These are phyloP conservation scores for Holothuria leucospilota DNA, from an alignment of 53 echinoderm and acorn worm genomes.

Conservation along the genomic window DNA sequence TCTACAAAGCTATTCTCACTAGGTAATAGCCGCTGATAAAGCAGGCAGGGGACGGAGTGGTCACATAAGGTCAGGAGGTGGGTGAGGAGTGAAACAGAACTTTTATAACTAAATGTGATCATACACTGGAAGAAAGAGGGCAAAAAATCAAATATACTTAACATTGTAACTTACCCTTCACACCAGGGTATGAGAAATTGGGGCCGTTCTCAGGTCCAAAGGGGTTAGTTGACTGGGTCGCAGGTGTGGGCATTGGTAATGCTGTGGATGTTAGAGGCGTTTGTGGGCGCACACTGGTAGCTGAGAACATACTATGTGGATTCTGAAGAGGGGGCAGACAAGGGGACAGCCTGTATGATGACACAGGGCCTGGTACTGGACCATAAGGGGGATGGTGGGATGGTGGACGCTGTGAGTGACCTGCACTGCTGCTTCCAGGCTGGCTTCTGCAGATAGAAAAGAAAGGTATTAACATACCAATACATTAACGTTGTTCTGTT, in stretches of 20 bases:
- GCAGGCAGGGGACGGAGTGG: no score
- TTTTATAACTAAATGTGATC: no score
- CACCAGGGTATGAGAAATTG: slow-evolving; percentile 25
- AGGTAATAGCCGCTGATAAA: no score
- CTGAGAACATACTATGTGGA: slow-evolving; percentile 92
- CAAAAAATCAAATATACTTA: not conserved
- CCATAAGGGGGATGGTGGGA: slow-evolving; percentile 53
- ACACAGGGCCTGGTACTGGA: slow-evolving; percentile 50
- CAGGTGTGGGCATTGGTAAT: slow-evolving; percentile 51
- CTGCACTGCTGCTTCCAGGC: slow-evolving; percentile 40
- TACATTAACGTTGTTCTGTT: no score
- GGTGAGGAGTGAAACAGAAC: no score
- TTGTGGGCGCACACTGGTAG: slow-evolving; percentile 89
- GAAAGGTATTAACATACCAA: no score
- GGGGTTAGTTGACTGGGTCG: slow-evolving; percentile 5
- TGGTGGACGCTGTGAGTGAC: slow-evolving; percentile 48
- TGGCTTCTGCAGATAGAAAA: not conserved
- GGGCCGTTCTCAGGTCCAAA: slow-evolving; percentile 42
- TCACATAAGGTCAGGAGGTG: no score
- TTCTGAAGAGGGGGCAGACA: slow-evolving; percentile 57
- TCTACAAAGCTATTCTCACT: no score
- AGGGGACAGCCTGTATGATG: slow-evolving; percentile 32
- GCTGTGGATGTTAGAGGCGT: slow-evolving; percentile 92
- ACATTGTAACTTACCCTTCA: not conserved
- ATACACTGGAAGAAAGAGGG: no score